Evolutionary conservation across 2,113 vertebrate genomes (phyloP), one percentile per base, ranked within the genome.

Genomic region (Sigmodon hispidus): DNA sequence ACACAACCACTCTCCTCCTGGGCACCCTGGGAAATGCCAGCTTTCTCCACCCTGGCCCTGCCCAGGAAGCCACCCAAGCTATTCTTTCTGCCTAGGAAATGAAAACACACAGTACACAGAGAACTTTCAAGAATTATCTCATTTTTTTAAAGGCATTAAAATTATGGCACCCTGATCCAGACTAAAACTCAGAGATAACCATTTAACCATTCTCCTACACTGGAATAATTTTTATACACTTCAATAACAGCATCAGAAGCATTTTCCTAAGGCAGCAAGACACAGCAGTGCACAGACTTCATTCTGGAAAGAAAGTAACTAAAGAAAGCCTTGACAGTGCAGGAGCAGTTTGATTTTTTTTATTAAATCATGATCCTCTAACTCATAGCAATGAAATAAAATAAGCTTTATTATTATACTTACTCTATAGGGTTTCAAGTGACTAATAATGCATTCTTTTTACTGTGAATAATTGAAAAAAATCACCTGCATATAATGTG

Each of bases 21-120:
- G 61, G 52, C 59, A 26, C 93, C 85, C 80, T 86, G 48, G 67
- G 85, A 95, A 87, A 92, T 63, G 94, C 94, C 96, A 93, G 69
- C 72, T 87, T 77, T 59, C 85, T 79, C 76, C 77, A 65, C 72
- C 92, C 87, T 55, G 22, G 92, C 67, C 86, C 59, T 88, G 59
- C 81, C 50, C 92, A 93, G 95, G 73, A 93, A 96, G 59, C 90
- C 29, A 73, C 90, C 80, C 65, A 92, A 61, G 57, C 80, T 86
- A n/a, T 48, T 65, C 50, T 50, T 45, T 36, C n/a, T 79, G 36
- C 34, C 73, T 29, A 67, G 48, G 67, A 84, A 97, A 91, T 65
- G 45, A 83, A 96, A 96, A 83, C 15, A 7, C 19, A 50, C 43
- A 24, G 34, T n/a, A 88, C 63, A 13, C 59, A 89, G 36, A 73